Evolutionary conservation across 2,113 vertebrate species (phyloP).

Genomic region (Hystrix cristata): DNA sequence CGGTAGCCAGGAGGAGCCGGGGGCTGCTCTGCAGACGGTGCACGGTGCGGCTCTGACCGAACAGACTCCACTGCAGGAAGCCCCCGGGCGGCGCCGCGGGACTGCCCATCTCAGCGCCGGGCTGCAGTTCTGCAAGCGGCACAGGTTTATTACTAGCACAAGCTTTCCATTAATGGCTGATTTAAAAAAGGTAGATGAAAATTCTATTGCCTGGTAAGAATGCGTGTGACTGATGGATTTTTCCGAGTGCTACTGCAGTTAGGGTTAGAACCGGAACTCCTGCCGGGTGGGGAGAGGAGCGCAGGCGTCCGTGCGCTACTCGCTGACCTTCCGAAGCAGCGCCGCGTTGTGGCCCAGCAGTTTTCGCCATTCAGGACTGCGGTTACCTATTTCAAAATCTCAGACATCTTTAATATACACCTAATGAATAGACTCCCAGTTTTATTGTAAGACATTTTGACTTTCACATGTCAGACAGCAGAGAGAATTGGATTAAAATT

Average conservation of each 20-base stretch:
- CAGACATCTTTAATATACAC: conserved; percentile 19
- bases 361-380: conserved; percentile 41
- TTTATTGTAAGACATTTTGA: conserved; percentile 46
- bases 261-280: conserved; percentile 4
- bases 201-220: background rate
- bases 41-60: background rate
- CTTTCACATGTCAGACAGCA: background rate
- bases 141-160: background rate
- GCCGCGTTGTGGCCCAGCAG: background rate
- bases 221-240: conserved; percentile 17
- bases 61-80: background rate
- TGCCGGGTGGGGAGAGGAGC: background rate
- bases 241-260: conserved; percentile 40
- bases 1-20: too few relatives aligned
- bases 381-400: conserved; percentile 50
- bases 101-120: background rate
- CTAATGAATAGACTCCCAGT: background rate
- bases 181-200: conserved; percentile 27
- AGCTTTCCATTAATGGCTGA: background rate
- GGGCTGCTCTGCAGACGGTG: background rate
- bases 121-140: background rate
- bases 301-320: background rate
- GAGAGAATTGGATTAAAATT: conserved; percentile 41
- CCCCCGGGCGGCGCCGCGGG: background rate
- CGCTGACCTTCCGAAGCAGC: conserved; percentile 45